These are phyloP conservation scores for Lapara coniferarum DNA, from an alignment of 2,888 invertebrate species.

Conservation along the genomic window DNA sequence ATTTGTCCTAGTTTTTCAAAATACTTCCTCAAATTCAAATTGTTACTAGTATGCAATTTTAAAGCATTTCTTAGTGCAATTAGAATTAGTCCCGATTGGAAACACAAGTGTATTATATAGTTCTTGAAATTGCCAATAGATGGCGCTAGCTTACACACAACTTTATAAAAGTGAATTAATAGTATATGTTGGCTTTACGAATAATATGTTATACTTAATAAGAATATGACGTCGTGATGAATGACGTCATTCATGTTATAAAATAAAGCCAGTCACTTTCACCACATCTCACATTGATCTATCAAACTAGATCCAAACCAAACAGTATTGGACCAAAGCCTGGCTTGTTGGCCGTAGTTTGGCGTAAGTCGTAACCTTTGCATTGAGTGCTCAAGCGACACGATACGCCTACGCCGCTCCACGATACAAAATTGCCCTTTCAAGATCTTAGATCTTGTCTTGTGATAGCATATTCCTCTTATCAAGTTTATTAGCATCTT, in stretches of 20 bases:
- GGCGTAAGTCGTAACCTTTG: constrained; percentile 14
- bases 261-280: no score
- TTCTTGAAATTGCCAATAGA: not conserved
- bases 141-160: constrained; percentile 17
- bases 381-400: not conserved
- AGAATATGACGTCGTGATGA: no score
- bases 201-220: no score
- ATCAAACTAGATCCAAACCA: not conserved
- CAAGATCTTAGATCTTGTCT: constrained; percentile 30
- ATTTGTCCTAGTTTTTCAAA: not conserved
- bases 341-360: not conserved
- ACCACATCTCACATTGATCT: no score
- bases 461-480: not conserved
- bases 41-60: not conserved
- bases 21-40: not conserved
- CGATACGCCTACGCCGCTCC: constrained; percentile 34
- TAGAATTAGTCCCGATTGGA: not conserved
- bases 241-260: no score
- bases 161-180: not conserved
- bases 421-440: constrained; percentile 41
- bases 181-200: no score
- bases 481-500: not conserved
- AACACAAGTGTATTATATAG: not conserved
- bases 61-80: not conserved
- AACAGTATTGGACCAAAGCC: not conserved